Percentiles rank a stretch among this genome's conserved stretches.
phyloP scores from a whole-genome alignment of 1,140 invertebrate species.

The Zophobas atratus region DNA sequence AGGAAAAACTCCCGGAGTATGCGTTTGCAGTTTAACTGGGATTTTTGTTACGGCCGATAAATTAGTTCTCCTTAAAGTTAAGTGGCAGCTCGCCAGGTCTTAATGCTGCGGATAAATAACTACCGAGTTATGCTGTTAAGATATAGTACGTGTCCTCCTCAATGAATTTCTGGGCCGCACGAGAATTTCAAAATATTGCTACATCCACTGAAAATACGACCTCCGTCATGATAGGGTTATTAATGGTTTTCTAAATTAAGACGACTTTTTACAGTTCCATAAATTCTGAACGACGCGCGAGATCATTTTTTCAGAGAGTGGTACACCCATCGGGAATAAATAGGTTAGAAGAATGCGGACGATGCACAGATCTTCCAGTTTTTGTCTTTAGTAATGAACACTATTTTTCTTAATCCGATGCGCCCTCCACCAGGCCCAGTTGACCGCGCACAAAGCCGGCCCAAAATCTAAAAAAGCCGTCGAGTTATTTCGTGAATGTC shows the following conservation, averaged over 20 bases:
- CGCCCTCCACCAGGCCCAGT: too few species aligned
- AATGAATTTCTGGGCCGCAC: conserved; percentile 51
- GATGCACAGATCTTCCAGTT: too few species aligned
- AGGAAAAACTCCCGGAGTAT: conserved; percentile 49
- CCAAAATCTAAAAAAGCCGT: conserved; percentile 12
- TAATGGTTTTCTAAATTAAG: conserved; percentile 32
- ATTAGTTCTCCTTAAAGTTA: conserved; percentile 51
- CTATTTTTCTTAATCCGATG: too few species aligned
- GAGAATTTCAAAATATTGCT: conserved; percentile 46
- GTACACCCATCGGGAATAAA: neutral
- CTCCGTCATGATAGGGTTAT: conserved; percentile 30
- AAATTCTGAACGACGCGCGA: conserved; percentile 1
- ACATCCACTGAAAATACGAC: conserved; percentile 43
- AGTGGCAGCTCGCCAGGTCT: conserved; percentile 58
- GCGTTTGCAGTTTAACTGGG: conserved; percentile 54
- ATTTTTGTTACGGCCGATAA: conserved; percentile 60
- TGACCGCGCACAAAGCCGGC: neutral
- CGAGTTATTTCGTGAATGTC: conserved; percentile 42
- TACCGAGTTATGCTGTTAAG: conserved; percentile 55
- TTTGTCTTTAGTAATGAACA: too few species aligned
- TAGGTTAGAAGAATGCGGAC: too few species aligned
- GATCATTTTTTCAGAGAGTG: neutral
- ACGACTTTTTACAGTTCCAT: conserved; percentile 26
- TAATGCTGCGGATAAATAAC: conserved; percentile 61
- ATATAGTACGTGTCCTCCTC: conserved; percentile 50